These are phyloP conservation scores for Myotis findleyi DNA, from an alignment of 2,797 vertebrate genomes.

Conservation along the genomic window DNA sequence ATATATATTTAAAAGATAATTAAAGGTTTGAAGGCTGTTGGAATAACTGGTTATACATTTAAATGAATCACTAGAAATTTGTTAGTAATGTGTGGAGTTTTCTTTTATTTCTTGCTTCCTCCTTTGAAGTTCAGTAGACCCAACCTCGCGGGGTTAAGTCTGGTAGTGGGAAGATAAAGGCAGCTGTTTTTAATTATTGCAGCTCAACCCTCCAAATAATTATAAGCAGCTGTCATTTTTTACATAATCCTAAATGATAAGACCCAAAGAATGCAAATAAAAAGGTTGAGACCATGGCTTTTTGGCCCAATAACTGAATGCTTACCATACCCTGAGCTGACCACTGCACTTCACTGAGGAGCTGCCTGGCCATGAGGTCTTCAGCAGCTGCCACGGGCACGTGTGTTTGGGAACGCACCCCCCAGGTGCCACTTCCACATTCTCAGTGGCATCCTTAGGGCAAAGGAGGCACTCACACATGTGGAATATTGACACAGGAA, in stretches of 20 bases:
- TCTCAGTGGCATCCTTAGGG: conserved; percentile 40
- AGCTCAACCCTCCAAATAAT: conserved; percentile 88
- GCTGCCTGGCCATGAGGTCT: not conserved
- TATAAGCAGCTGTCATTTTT: conserved; percentile 90
- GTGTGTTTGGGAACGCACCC: not conserved
- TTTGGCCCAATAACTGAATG: conserved; percentile 64
- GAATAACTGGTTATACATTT: conserved; percentile 89
- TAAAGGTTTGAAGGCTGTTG: conserved; percentile 91
- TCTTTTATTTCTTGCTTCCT: conserved; percentile 87
- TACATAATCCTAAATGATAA: conserved; percentile 89
- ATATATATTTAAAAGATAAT: conserved; percentile 94
- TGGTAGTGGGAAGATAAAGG: conserved; percentile 89
- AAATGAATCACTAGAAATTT: conserved; percentile 91
- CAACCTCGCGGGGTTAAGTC: conserved; percentile 85
- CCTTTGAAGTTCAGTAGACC: conserved; percentile 88
- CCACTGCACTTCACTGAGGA: conserved; percentile 53
- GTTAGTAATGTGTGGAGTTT: conserved; percentile 86
- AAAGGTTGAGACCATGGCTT: conserved; percentile 76
- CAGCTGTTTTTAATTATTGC: conserved; percentile 92
- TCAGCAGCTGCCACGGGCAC: conserved; percentile 21
- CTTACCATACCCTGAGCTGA: conserved; percentile 22
- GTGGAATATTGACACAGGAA: not conserved
- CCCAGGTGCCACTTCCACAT: not conserved
- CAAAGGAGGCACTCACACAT: not conserved
- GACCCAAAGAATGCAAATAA: conserved; percentile 87